These are phyloP conservation scores for Spodoptera litura DNA, from an alignment of 1,140 invertebrate species.

Conservation along the genomic window DNA sequence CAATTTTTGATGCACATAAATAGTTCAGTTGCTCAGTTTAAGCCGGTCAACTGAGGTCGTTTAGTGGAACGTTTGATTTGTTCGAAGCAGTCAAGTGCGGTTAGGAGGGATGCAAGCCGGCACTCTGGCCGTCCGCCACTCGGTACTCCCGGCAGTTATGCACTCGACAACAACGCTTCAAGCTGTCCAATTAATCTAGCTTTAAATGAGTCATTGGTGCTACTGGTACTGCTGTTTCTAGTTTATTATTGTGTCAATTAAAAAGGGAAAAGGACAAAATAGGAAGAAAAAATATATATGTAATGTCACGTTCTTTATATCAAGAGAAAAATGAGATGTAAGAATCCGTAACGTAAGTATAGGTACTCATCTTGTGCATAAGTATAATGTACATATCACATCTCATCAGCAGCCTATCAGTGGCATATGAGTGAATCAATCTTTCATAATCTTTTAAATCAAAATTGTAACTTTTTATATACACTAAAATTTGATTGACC, in stretches of 20 bases:
- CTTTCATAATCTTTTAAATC: no score
- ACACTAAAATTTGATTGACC: no score
- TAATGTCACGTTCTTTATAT: no score
- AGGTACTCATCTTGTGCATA: no score
- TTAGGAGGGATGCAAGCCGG: constrained; percentile 23
- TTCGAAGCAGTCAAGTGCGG: constrained; percentile 36
- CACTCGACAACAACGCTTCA: constrained; percentile 35
- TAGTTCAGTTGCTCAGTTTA: neutral
- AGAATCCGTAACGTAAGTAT: no score
- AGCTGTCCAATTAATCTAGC: constrained; percentile 43
- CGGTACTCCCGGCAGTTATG: constrained; percentile 18
- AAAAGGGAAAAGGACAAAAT: neutral
- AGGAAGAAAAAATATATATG: no score
- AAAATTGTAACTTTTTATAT: no score
- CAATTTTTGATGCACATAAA: constrained; percentile 8
- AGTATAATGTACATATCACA: no score
- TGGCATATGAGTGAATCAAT: no score
- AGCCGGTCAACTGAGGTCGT: constrained; percentile 24
- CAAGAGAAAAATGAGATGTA: no score
- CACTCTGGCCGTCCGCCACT: neutral
- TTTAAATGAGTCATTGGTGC: constrained; percentile 34
- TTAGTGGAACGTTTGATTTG: constrained; percentile 33
- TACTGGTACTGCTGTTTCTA: neutral
- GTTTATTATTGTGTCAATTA: neutral
- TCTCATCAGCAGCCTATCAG: no score